Base-by-base conservation (phyloP, 1,140 invertebrate species). In the Zaprionus ghesquierei region DNA sequence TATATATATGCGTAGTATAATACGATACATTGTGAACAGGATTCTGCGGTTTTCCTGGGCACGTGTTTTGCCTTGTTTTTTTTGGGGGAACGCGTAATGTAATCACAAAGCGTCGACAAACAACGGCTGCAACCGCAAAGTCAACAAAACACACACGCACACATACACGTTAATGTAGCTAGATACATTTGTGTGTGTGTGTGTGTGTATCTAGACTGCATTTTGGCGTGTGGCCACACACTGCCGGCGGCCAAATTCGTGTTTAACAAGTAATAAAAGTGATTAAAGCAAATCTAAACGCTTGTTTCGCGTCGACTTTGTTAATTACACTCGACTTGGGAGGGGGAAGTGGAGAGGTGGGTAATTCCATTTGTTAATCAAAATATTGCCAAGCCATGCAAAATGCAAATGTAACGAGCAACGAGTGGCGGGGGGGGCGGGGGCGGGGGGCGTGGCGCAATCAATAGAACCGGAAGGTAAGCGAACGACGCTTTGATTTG, bases 221-320 rank as follows among this genome's bases (percentile, higher is more conserved):
- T 50, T 49, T 65, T 27, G 64, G 41, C 74, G 65, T 50, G 64
- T 69, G 66, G 81, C 81, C 81, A 41, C n/a, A n/a, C n/a, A n/a
- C n/a, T 15, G 35, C 35, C n/a, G 6, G 50, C 54, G 54, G 79
- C 70, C 23, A 79, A 49, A 79, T 70, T 87, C 79, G 54, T 87
- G 84, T 87, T 87, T 79, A 77, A 87, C 84, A 87, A 87, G 75
- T 82, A 79, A 87, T 87, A 82, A 87, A 82, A 68, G 79, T 87
- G 82, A 87, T 89, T 87, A 79, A 86, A 87, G 71, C 75, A 82
- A 82, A 87, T 87, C 79, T 69, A 86, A 86, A 79, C 75, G 77
- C 82, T 76, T 75, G 82, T 70, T 71, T 18, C 61, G 68, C 41
- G 46, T 58, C 55, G 60, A 53, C 41, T 72, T 66, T 59, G 54